A percentile compares a stretch with the other conserved stretches of the same genome.
Evolutionary conservation across 2,888 invertebrate species (phyloP).

Genomic region (Myopa testacea): DNA sequence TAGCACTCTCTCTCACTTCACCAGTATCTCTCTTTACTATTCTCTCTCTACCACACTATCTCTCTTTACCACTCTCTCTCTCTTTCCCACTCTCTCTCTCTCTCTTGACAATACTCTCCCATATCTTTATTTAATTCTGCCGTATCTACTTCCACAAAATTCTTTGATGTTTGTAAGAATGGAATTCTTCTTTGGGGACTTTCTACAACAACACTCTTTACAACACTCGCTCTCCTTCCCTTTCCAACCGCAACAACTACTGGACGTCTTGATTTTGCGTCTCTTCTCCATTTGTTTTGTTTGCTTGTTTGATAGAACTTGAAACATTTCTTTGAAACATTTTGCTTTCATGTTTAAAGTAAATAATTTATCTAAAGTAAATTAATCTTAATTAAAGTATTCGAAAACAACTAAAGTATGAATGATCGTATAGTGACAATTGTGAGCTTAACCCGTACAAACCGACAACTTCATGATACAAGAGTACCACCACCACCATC

Average conservation of each 20-base stretch:
- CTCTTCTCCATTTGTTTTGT: too few relatives aligned
- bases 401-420: too few relatives aligned
- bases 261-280: too few relatives aligned
- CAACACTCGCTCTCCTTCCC: background rate
- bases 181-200: too few relatives aligned
- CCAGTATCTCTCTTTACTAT: background rate
- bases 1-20: background rate
- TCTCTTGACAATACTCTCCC: background rate
- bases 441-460: background rate
- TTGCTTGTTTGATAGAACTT: too few relatives aligned
- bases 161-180: too few relatives aligned
- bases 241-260: too few relatives aligned
- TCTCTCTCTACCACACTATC: background rate
- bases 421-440: background rate
- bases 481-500: background rate
- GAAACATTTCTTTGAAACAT: background rate
- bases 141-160: too few relatives aligned
- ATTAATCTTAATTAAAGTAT: too few relatives aligned
- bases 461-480: background rate
- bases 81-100: background rate
- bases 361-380: too few relatives aligned
- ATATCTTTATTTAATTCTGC: too few relatives aligned
- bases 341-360: background rate
- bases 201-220: background rate
- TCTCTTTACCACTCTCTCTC: background rate